Conservation (phyloP, 1,140 invertebrate species). For the Nilaparvata lugens region DNA sequence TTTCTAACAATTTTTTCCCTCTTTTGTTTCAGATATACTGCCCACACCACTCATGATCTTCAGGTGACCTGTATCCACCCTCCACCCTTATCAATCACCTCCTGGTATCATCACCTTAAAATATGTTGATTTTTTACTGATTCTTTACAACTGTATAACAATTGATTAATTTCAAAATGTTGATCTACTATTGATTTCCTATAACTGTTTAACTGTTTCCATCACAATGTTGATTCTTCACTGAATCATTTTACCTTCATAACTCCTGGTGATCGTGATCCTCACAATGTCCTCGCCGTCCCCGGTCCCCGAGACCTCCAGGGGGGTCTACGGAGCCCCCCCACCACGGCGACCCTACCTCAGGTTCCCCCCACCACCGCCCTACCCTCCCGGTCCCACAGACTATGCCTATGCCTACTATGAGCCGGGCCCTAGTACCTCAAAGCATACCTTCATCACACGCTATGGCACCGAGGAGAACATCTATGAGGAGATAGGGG, state of each 20-base stretch:
- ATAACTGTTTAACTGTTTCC: too few relatives aligned
- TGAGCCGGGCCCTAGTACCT: constrained; percentile 37
- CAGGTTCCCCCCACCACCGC: constrained; percentile 25
- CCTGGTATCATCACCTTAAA: too few relatives aligned
- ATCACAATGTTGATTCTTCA: background rate
- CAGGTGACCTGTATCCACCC: too few relatives aligned
- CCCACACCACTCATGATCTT: too few relatives aligned
- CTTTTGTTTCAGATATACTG: too few relatives aligned
- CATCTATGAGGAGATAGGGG: constrained; percentile 76
- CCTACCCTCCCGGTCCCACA: constrained; percentile 28
- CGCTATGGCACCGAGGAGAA: constrained; percentile 71
- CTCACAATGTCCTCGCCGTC: background rate
- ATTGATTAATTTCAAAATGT: too few relatives aligned
- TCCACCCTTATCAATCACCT: too few relatives aligned
- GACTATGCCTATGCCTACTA: constrained; percentile 75
- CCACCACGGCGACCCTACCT: constrained; percentile 21
- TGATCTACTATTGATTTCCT: too few relatives aligned
- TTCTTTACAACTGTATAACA: too few relatives aligned
- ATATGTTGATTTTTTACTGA: too few relatives aligned
- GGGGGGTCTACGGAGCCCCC: constrained; percentile 16
- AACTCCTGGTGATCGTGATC: background rate
- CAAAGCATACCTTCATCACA: constrained; percentile 49
- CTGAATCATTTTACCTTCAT: background rate
- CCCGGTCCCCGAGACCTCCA: constrained; percentile 1
- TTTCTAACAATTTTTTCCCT: too few relatives aligned